Conservation (phyloP, 2,888 invertebrate genomes). For the Capitulum mitella region DNA sequence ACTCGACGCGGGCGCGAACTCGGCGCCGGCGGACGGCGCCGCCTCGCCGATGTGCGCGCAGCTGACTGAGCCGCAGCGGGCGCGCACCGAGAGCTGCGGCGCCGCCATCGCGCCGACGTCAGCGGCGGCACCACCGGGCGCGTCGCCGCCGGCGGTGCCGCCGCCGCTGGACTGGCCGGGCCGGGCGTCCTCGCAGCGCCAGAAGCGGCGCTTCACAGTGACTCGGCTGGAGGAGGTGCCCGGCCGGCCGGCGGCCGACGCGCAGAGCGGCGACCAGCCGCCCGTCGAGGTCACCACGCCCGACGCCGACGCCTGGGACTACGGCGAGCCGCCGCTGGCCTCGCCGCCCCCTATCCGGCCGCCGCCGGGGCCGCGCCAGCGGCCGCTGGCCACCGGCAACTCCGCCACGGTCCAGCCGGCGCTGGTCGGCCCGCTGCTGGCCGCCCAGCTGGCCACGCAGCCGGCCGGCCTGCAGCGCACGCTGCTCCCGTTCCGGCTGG, state of each 20-base stretch:
- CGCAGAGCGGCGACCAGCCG: constrained; percentile 27
- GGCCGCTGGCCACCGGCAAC: not conserved
- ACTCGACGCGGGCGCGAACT: not conserved
- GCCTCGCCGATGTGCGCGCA: too few species aligned
- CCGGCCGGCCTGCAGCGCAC: not conserved
- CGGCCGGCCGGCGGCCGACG: constrained; percentile 21
- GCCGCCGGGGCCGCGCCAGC: not conserved
- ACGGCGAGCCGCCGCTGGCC: not conserved
- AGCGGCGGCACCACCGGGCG: not conserved
- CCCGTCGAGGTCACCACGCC: constrained; percentile 9
- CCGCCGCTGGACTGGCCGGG: not conserved
- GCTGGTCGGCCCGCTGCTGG: not conserved
- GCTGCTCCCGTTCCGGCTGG: not conserved
- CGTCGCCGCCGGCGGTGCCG: not conserved
- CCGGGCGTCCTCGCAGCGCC: not conserved
- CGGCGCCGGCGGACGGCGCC: too few species aligned
- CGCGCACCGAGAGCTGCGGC: too few species aligned
- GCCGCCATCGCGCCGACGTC: too few species aligned
- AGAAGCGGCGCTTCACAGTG: constrained; percentile 27
- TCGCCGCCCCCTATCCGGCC: not conserved
- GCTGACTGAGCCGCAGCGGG: too few species aligned
- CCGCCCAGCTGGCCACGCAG: not conserved
- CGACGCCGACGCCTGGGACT: not conserved
- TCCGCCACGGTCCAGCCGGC: not conserved
- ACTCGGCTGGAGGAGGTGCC: constrained; percentile 32